These are phyloP conservation scores for Apis mellifera DNA, from an alignment of 1,140 invertebrate genomes.

Conservation along the genomic window DNA sequence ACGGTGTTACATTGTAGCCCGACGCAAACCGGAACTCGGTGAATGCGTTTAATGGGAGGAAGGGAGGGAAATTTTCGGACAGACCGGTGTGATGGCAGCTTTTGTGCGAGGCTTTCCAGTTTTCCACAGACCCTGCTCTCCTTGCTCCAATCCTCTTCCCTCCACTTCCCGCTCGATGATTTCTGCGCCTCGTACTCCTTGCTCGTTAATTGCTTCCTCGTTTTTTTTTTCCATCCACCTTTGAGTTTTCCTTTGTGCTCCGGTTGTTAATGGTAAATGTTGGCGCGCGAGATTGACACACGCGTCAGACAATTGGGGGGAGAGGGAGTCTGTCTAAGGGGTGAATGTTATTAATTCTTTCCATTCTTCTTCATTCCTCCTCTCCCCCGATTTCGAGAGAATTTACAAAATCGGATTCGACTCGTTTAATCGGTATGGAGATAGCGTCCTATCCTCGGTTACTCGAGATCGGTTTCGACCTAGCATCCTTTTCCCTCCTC, in stretches of 20 bases:
- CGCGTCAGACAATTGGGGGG: too few species aligned
- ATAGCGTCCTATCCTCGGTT: too few species aligned
- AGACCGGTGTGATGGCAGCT: constrained; percentile 20
- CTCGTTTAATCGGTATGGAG: too few species aligned
- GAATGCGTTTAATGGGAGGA: constrained; percentile 28
- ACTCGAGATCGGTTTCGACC: too few species aligned
- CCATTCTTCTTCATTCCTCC: too few species aligned
- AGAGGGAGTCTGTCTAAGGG: too few species aligned
- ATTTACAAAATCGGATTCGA: too few species aligned
- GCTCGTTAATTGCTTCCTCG: constrained; percentile 42
- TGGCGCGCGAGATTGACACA: constrained; percentile 19
- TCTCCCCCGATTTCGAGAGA: background rate
- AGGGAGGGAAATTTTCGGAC: constrained; percentile 51
- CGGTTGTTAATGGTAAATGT: constrained; percentile 44
- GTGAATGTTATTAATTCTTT: constrained; percentile 5
- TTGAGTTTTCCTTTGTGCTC: constrained; percentile 36
- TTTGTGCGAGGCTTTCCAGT: constrained; percentile 29
- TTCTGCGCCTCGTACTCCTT: constrained; percentile 17
- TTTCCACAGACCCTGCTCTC: background rate
- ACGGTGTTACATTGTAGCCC: constrained; percentile 46
- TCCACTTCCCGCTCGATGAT: background rate
- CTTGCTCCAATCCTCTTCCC: too few species aligned
- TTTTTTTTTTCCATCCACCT: constrained; percentile 13
- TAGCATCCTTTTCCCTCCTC: too few species aligned
- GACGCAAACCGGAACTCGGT: constrained; percentile 32